phyloP scores from a whole-genome alignment of 2,888 invertebrate species.

The Stenodema calcarata region DNA sequence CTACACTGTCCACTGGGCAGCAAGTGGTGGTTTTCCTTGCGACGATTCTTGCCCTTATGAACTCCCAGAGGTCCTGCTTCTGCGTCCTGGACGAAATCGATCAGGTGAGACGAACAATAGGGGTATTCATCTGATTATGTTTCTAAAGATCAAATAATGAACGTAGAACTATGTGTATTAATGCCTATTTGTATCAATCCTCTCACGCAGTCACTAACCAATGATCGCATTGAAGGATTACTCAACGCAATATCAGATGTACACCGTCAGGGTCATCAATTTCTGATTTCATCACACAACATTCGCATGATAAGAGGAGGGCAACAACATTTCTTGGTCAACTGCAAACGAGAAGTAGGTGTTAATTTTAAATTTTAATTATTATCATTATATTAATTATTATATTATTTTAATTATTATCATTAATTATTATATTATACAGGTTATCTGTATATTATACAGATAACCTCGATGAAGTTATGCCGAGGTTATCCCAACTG shows the following conservation, averaged over 20 bases:
- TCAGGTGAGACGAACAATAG: not conserved
- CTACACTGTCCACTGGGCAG: not conserved
- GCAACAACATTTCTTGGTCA: not conserved
- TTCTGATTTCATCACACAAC: constrained; percentile 4
- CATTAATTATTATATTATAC: too few species aligned
- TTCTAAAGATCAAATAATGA: too few species aligned
- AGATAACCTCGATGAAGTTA: too few species aligned
- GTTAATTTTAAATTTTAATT: not conserved
- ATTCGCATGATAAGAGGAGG: not conserved
- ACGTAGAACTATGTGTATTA: too few species aligned
- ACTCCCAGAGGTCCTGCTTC: not conserved
- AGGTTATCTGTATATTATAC: too few species aligned
- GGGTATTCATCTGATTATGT: too few species aligned
- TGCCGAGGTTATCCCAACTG: too few species aligned
- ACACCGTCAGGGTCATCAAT: not conserved
- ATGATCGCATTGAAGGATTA: not conserved
- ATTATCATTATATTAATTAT: too few species aligned
- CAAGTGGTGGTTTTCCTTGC: not conserved
- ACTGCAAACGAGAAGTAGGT: not conserved
- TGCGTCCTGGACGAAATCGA: constrained; percentile 3
- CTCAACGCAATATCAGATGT: not conserved
- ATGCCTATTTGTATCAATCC: too few species aligned
- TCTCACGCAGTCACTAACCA: not conserved
- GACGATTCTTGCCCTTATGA: not conserved
- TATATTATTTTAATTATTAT: too few species aligned